Conservation (phyloP, 2,113 vertebrate genomes). For the Chloroceryle aenea region DNA sequence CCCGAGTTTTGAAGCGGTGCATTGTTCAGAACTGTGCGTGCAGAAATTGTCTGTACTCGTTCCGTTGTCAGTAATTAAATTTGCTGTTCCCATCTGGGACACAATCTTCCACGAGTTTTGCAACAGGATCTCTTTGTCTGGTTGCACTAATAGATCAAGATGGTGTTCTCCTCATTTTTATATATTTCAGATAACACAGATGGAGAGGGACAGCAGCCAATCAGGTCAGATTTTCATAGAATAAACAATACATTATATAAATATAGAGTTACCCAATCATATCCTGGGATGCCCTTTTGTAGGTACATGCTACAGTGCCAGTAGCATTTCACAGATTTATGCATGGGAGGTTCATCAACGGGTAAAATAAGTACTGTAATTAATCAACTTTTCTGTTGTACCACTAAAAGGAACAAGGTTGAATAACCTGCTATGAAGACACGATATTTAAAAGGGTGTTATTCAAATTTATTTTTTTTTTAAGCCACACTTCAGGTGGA, state of each 20-base stretch:
- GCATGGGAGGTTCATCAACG: neutral
- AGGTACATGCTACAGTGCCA: neutral
- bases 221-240: neutral
- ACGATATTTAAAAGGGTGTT: neutral
- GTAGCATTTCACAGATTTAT: neutral
- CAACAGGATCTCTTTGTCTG: conserved; percentile 37
- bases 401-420: neutral
- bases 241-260: neutral
- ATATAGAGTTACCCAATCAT: neutral
- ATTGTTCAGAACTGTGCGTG: conserved; percentile 18
- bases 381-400: neutral
- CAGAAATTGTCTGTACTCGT: conserved; percentile 25
- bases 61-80: conserved; percentile 49
- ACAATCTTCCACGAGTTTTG: neutral
- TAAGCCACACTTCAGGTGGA: neutral
- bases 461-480: neutral
- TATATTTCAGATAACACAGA: neutral
- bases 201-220: neutral
- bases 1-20: neutral
- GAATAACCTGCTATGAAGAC: neutral
- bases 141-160: neutral
- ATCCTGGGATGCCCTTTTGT: neutral
- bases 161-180: neutral
- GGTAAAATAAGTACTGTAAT: neutral
- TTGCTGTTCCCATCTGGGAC: conserved; percentile 22